phyloP scores from a whole-genome alignment of 1,140 invertebrate genomes.

The Copidosoma floridanum region DNA sequence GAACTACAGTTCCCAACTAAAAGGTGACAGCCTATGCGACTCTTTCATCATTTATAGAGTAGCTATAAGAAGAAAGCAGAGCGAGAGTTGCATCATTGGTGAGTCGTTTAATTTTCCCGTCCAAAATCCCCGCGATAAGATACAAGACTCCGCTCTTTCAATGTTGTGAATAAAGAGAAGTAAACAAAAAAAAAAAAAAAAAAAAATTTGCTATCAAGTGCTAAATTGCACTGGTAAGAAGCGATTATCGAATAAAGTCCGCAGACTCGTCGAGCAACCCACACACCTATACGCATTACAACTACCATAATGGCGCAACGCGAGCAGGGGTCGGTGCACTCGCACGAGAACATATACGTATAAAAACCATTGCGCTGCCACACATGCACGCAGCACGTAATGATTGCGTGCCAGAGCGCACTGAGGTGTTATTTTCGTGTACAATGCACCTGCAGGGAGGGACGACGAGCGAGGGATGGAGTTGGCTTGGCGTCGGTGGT shows the following conservation, averaged over 20 bases:
- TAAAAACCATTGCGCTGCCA: slow-evolving; percentile 38
- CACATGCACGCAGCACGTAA: slow-evolving; percentile 44
- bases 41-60: too few relatives aligned
- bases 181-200: too few relatives aligned
- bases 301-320: slow-evolving; percentile 55
- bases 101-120: too few relatives aligned
- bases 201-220: too few relatives aligned
- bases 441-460: slow-evolving; percentile 31
- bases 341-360: slow-evolving; percentile 9
- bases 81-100: too few relatives aligned
- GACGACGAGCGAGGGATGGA: too few relatives aligned
- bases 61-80: too few relatives aligned
- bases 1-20: too few relatives aligned
- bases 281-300: slow-evolving; percentile 48
- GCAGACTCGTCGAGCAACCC: slow-evolving; percentile 51
- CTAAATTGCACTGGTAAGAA: slow-evolving; percentile 30
- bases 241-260: slow-evolving; percentile 56
- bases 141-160: too few relatives aligned
- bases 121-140: too few relatives aligned
- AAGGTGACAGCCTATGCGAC: too few relatives aligned
- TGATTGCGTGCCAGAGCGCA: slow-evolving; percentile 52
- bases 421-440: slow-evolving; percentile 41
- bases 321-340: slow-evolving; percentile 36
- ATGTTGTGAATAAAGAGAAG: too few relatives aligned
- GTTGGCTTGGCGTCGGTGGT: slow-evolving; percentile 15